Conservation (phyloP, 2,888 invertebrate species). For the Sphaerophoria rueppellii region DNA sequence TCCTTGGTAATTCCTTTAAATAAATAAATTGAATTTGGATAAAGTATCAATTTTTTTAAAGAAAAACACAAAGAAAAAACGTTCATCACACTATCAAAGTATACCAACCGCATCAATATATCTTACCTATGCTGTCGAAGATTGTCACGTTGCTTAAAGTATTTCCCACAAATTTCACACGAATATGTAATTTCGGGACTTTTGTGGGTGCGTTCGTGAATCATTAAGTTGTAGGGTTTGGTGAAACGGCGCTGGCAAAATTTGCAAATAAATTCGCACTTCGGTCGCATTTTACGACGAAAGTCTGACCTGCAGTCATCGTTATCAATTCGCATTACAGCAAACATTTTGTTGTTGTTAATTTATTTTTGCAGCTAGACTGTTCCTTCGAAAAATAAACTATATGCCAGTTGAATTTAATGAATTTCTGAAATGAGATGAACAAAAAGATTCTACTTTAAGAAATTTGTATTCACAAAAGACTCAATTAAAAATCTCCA, state of each 20-base stretch:
- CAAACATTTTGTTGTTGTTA: slow-evolving; percentile 87
- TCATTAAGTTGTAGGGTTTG: slow-evolving; percentile 98
- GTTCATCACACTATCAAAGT: neutral
- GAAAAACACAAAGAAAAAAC: no score
- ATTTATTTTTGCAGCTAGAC: slow-evolving; percentile 50
- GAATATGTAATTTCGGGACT: slow-evolving; percentile 97
- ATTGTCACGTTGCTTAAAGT: slow-evolving; percentile 98
- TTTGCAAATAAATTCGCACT: slow-evolving; percentile 99
- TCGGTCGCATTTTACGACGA: slow-evolving; percentile 93
- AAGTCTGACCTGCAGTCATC: slow-evolving; percentile 93
- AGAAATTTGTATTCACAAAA: neutral
- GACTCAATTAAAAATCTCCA: neutral
- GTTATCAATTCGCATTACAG: slow-evolving; percentile 94
- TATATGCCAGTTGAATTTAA: slow-evolving; percentile 29
- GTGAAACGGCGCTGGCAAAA: slow-evolving; percentile 99
- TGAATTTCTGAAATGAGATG: slow-evolving; percentile 9
- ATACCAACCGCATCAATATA: neutral
- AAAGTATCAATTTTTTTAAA: no score
- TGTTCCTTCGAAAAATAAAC: neutral
- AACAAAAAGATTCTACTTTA: neutral
- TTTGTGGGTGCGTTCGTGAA: slow-evolving; percentile 99
- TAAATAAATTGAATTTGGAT: neutral
- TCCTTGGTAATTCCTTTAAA: neutral
- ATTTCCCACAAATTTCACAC: slow-evolving; percentile 98
- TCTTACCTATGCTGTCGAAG: slow-evolving; percentile 95